Evolutionary conservation across 2,113 vertebrate genomes (phyloP), one percentile per base, ranked within the genome.

Genomic region (Pterophyllum scalare): DNA sequence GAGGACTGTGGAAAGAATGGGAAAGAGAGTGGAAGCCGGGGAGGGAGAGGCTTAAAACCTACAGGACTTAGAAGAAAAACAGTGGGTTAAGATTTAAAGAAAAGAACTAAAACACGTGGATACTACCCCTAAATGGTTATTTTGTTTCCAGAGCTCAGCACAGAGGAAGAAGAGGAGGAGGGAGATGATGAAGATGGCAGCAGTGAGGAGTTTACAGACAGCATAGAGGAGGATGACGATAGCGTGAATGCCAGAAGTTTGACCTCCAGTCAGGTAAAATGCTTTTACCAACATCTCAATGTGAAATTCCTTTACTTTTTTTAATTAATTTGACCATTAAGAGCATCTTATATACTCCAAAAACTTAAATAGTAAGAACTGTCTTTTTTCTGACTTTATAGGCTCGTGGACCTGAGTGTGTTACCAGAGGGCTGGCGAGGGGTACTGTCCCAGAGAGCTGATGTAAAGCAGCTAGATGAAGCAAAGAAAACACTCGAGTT

Each of bases 201-300:
- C 78, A 91, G 92, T 26, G 95, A 96, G 1, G 96, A 96, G 85
- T 97, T 97, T 92, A 95, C 96, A 0, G 94, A 96, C 94, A 96
- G 96, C 85, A 95, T 96, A 14, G 96, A 98, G 93, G 96, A 98
- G 61, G 96, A 97, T 38, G 93, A 93, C 26, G 89, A 91, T 38
- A 95, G 89, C 85, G 83, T 93, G 85, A 93, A 84, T 1, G 64
- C 89, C 59, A 92, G 79, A 90, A 94, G 92, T 19, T 17, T 86
- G 22, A 77, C 87, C 82, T 89, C 78, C 84, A 74, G 64, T 74
- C 95, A 96, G 57, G 98, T 98, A 88, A 82, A 70, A 52, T 26
- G 9, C 19, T 19, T 76, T 20, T 17, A 12, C 8, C 33, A 56
- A 7, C 5, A 8, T 77, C 38, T 61, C 19, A 35, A 4, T 13